phyloP scores from a whole-genome alignment of 92 coral and sea anemone genomes.

The Siderastrea radians region DNA sequence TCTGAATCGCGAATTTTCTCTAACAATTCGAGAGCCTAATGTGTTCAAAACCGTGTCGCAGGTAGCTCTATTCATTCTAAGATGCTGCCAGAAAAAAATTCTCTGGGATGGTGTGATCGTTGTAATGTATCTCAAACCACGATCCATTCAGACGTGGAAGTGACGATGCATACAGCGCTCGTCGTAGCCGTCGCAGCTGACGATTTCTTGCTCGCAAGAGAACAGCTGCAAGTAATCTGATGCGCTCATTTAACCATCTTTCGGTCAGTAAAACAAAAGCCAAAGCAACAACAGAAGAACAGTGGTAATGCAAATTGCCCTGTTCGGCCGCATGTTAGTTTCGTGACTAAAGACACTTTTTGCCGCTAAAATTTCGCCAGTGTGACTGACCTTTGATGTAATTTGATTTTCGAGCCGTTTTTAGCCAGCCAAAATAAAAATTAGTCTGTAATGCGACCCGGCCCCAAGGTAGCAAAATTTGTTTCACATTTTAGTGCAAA shows the following conservation, averaged over 20 bases:
- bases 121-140: constrained; percentile 41
- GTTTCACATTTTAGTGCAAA: not conserved
- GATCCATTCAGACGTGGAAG: constrained; percentile 41
- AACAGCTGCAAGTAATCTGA: not conserved
- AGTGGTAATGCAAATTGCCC: too few relatives aligned
- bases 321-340: too few relatives aligned
- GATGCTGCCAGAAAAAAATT: constrained; percentile 36
- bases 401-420: not conserved
- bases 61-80: constrained; percentile 34
- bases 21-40: constrained; percentile 6
- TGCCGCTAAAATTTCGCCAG: not conserved
- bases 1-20: constrained; percentile 39
- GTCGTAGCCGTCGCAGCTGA: not conserved
- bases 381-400: not conserved
- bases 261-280: not conserved
- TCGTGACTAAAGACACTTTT: too few relatives aligned
- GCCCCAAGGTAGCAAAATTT: not conserved
- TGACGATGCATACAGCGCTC: not conserved
- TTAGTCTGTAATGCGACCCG: not conserved
- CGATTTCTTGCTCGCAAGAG: not conserved
- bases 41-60: constrained; percentile 22
- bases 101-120: constrained; percentile 29
- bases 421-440: not conserved
- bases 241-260: not conserved
- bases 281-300: too few relatives aligned